Evolutionary conservation across 2,113 vertebrate species (phyloP), one percentile per base, ranked within the genome.

Genomic region (Galemys pyrenaicus): DNA sequence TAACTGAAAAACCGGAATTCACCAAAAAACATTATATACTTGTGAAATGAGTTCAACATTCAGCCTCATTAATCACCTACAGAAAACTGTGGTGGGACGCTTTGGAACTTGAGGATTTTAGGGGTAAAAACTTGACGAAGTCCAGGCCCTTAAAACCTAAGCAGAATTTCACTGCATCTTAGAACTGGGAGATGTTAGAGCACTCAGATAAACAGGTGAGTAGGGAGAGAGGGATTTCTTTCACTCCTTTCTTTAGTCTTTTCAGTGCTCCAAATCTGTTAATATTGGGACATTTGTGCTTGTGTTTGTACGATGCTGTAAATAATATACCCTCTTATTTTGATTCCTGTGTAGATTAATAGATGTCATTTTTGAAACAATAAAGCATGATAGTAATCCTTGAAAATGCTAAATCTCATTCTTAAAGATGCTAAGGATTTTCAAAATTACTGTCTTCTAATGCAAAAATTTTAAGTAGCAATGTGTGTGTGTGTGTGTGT

Each of bases 1-100:
- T 92, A 89, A 86, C 51, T 91, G 28, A 46, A 65, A 60, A 82
- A 58, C 10, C 89, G 82, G 64, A 95, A 89, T 92, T 95, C 46
- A 91, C 79, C 87, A 91, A 92, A 44, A 58, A 81, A 19, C 68
- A n/a, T 49, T 87, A 30, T 41, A 39, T 24, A 30, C 10, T 73
- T 5, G 11, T 88, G 92, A 94, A 78, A 82, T 39, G 24, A 51
- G 28, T 68, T 46, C 73, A 75, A 22, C 49, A 54, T 86, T 91
- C n/a, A 79, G 41, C 64, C 44, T 41, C 20, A 35, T 68, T 89
- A 39, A 65, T 64, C 39, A 71, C 39, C 58, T 65, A 92, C 37
- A n/a, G 26, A 20, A 49, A 58, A 35, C 32, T 49, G 22, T 54
- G 16, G 37, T 30, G 39, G 39, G n/a, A 80, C 15, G 28, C 6